phyloP scores from a whole-genome alignment of 2,888 invertebrate species.

The Hirtodrosophila alboralis region DNA sequence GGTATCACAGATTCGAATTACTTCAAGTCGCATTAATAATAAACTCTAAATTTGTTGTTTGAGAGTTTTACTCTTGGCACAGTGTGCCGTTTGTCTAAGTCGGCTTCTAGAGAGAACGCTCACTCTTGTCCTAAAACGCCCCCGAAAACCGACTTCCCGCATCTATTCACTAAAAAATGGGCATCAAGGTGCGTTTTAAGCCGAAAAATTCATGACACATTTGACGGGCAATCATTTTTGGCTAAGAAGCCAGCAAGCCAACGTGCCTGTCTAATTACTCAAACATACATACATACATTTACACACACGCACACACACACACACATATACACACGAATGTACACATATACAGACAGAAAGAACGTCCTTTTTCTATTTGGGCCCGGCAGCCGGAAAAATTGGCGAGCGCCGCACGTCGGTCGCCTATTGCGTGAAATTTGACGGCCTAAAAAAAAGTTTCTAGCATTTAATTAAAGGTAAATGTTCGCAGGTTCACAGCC shows the following conservation, averaged over 20 bases:
- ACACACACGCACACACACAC: slow-evolving; percentile 1
- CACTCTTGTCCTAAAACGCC: background rate
- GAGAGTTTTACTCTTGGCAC: slow-evolving; percentile 22
- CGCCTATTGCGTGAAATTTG: slow-evolving; percentile 44
- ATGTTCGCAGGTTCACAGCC: slow-evolving; percentile 25
- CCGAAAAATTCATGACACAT: slow-evolving; percentile 38
- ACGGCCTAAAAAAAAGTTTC: slow-evolving; percentile 49
- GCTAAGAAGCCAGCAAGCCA: slow-evolving; percentile 27
- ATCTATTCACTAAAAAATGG: slow-evolving; percentile 32
- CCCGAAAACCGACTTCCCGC: background rate
- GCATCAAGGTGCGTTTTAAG: slow-evolving; percentile 28
- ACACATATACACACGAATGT: background rate
- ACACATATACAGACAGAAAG: slow-evolving; percentile 1
- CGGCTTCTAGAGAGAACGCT: slow-evolving; percentile 11
- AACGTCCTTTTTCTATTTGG: slow-evolving; percentile 20
- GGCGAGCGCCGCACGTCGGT: slow-evolving; percentile 12
- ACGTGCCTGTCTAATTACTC: slow-evolving; percentile 48
- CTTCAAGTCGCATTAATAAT: no score
- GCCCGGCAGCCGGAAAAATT: slow-evolving; percentile 12
- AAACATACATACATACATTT: background rate
- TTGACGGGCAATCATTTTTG: slow-evolving; percentile 49
- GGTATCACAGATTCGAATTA: background rate
- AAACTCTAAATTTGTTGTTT: no score
- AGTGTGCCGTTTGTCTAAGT: slow-evolving; percentile 28
- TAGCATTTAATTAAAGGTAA: slow-evolving; percentile 69